A percentile compares a stretch with the other conserved stretches of the same genome.
Conservation (phyloP, 2,113 vertebrate species). For the Abramis brama region DNA sequence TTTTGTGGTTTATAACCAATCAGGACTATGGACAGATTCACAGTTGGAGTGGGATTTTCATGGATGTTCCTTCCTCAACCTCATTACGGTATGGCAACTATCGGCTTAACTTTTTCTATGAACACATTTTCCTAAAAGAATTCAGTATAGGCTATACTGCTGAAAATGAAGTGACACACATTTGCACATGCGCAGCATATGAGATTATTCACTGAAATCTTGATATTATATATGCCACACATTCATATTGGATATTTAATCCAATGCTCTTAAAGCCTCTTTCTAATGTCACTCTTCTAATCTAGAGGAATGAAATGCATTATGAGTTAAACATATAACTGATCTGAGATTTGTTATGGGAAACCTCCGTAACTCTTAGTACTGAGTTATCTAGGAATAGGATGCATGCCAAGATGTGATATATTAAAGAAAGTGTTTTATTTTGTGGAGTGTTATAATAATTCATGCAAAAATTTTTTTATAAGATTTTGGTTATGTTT, state of each 20-base stretch:
- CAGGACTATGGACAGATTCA: constrained; percentile 7
- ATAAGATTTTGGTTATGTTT: neutral
- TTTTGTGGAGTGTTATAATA: neutral
- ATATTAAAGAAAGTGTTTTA: constrained; percentile 27
- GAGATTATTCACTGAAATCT: constrained; percentile 8
- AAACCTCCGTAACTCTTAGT: constrained; percentile 1
- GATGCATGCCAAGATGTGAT: constrained; percentile 4
- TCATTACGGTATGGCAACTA: neutral
- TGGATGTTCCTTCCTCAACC: neutral
- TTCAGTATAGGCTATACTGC: neutral
- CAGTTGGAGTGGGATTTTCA: constrained; percentile 11
- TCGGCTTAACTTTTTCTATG: neutral
- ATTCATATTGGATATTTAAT: neutral
- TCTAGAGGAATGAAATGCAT: constrained; percentile 20
- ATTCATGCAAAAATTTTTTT: neutral
- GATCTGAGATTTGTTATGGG: neutral
- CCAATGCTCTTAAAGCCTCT: neutral
- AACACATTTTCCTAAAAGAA: neutral
- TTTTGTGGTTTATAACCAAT: constrained; percentile 4
- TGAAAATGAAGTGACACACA: neutral
- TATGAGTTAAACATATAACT: neutral
- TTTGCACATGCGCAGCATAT: neutral
- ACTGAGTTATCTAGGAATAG: neutral
- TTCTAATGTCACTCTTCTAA: constrained; percentile 12
- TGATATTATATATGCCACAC: neutral